Percentiles rank a stretch among this genome's conserved stretches.
Conservation (phyloP, 2,797 vertebrate species). For the Scyliorhinus canicula region DNA sequence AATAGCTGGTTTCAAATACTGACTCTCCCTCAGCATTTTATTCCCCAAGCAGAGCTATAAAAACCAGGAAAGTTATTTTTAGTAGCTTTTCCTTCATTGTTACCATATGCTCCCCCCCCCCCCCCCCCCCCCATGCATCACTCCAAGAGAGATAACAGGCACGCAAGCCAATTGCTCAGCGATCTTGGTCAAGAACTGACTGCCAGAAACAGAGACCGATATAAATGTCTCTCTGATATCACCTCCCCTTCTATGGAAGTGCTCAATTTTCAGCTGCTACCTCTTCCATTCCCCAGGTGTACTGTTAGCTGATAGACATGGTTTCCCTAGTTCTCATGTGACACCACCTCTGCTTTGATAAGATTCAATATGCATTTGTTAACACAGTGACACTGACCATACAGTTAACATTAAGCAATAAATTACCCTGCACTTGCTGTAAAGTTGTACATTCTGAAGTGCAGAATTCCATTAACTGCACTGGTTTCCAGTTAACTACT, state of each 20-base stretch:
- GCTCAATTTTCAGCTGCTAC: background rate
- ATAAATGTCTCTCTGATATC: background rate
- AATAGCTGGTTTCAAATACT: background rate
- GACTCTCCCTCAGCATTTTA: background rate
- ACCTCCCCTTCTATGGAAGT: background rate
- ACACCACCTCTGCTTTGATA: background rate
- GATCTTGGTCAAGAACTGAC: background rate
- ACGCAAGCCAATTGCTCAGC: background rate
- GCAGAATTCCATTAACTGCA: background rate
- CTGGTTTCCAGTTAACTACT: background rate
- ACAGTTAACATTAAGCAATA: background rate
- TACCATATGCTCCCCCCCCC: too few relatives aligned
- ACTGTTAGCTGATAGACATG: background rate
- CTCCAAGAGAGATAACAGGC: background rate
- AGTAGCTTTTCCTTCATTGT: background rate
- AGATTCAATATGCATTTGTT: background rate
- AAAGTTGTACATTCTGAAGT: background rate
- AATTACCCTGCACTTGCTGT: background rate
- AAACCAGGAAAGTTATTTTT: background rate
- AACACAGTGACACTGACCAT: background rate
- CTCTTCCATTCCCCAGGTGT: background rate
- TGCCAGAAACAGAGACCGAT: background rate
- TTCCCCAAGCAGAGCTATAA: background rate
- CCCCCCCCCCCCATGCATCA: background rate
- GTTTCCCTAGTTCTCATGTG: background rate